Evolutionary conservation across 2,888 invertebrate species (phyloP).

Genomic region (Pediacus dermestoides): DNA sequence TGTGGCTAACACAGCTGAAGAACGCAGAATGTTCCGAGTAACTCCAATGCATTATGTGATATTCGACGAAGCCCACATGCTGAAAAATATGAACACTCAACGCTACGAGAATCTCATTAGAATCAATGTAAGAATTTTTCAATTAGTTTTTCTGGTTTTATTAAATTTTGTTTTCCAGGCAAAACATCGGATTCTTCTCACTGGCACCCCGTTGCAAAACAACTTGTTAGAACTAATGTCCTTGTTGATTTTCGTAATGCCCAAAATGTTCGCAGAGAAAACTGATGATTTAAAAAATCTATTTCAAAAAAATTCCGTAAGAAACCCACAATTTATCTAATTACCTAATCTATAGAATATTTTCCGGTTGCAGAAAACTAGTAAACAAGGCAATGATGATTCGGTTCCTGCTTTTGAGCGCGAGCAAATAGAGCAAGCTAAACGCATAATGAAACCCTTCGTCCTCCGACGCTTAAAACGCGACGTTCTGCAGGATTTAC

Average conservation of each 20-base stretch:
- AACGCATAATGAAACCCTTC: slow-evolving; percentile 94
- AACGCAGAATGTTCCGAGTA: slow-evolving; percentile 86
- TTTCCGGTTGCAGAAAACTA: slow-evolving; percentile 50
- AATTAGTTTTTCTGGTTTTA: slow-evolving; percentile 9
- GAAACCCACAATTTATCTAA: slow-evolving; percentile 30
- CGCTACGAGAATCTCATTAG: slow-evolving; percentile 85
- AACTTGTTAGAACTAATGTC: slow-evolving; percentile 95
- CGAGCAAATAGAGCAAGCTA: slow-evolving; percentile 87
- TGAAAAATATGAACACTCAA: slow-evolving; percentile 94
- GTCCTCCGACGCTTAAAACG: slow-evolving; percentile 82
- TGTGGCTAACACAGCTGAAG: slow-evolving; percentile 82
- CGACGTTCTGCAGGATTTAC: slow-evolving; percentile 82
- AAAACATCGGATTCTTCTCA: slow-evolving; percentile 79
- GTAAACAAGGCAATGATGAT: slow-evolving; percentile 54
- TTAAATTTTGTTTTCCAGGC: slow-evolving; percentile 58
- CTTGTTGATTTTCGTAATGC: slow-evolving; percentile 93
- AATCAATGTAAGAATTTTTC: slow-evolving; percentile 54
- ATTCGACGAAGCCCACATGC: slow-evolving; percentile 97
- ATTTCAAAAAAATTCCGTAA: slow-evolving; percentile 73
- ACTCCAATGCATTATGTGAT: slow-evolving; percentile 87
- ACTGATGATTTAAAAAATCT: slow-evolving; percentile 82
- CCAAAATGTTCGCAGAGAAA: slow-evolving; percentile 86
- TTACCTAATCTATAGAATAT: too few relatives aligned
- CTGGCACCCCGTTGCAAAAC: slow-evolving; percentile 96
- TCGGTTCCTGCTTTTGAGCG: slow-evolving; percentile 78